Evolutionary conservation across 1,140 invertebrate species (phyloP), one percentile per base, ranked within the genome.

Genomic region (Anastrepha obliqua): DNA sequence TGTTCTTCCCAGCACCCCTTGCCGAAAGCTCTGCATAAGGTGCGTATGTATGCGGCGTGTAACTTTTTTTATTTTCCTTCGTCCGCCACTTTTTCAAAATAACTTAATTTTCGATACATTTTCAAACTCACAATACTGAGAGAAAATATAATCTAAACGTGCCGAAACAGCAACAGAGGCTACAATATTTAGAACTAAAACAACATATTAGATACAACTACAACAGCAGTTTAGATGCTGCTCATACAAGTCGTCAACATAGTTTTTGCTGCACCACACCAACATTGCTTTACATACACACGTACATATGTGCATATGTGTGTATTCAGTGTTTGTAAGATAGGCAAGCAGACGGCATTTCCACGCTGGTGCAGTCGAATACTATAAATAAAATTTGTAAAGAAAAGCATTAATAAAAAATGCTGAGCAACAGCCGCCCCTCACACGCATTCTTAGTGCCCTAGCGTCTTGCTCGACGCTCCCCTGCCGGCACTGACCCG

Each of bases 21-120:
- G 67, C 29, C 1, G 51, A 55, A 11, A 55, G 51, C 11, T 55
- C 11, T 55, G 51, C 11, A 55, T 55, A 55, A 8, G 51, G 6
- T 55, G 51, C 11, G 51, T 55, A 55, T 11, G 11, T 55, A 55
- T 11, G 51, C 51, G 51, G 11, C 67, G 17, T 44, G 67, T 17
- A 74, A 74, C 39, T 42, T 67, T 67, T 42, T 67, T 29, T 3
- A 15, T 42, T 67, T 42, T 67, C 39, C 20, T 67, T 29, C 29
- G 29, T 29, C 29, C 6, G 51, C 51, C 51, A 55, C 11, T 55
- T 47, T 74, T 74, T 42, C 67, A 74, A 74, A 74, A 74, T 74
- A 74, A 74, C 67, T 74, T 74, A 74, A 74, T 74, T 74, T 74
- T 74, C 67, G 67, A 74, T 74, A 74, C 67, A 74, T 74, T 44